Evolutionary conservation across 2,888 invertebrate genomes (phyloP), one percentile per base, ranked within the genome.

Genomic region (Boloria selene): DNA sequence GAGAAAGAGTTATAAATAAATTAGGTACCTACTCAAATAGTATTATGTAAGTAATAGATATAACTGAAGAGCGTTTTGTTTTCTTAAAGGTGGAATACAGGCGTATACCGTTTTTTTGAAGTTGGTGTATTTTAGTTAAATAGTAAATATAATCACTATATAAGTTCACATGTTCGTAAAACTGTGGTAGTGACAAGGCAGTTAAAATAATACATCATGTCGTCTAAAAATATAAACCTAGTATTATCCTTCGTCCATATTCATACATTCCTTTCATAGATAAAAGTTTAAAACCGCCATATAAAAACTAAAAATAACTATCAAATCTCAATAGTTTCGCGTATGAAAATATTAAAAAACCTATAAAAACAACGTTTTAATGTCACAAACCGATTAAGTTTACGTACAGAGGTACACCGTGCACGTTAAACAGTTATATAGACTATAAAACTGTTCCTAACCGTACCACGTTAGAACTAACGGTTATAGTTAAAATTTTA

Each of bases 401-500:
- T 84, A 84, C 49, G 49, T 50, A 18, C 59, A 38, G n/a, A 17
- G 59, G 49, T 50, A 18, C 59, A 38, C 45, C 18, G 59, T 14
- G 10, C 16, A 26, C 14, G 59, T 59, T 14, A 17, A 49, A 26
- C 17, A 13, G 17, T 59, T 49, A 55, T 18, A 6, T 84, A 75
- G 82, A 77, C 66, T 80, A 80, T 86, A 85, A 85, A 86, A 81
- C 79, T 74, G 77, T 78, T 75, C 81, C 80, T 80, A 82, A 82
- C 81, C 78, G 76, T 69, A 74, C 79, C 75, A 67, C 73, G 81
- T 82, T 80, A 83, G 77, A 76, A 78, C 79, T 80, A 83, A 84
- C 79, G 78, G 82, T 83, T 78, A 82, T 77, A 74, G 81, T 78
- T 77, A 75, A 79, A 82, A 79, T 74, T 82, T 84, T 82, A 79